Conservation (phyloP, 1,140 invertebrate genomes). For the Pachypsylla venusta region DNA sequence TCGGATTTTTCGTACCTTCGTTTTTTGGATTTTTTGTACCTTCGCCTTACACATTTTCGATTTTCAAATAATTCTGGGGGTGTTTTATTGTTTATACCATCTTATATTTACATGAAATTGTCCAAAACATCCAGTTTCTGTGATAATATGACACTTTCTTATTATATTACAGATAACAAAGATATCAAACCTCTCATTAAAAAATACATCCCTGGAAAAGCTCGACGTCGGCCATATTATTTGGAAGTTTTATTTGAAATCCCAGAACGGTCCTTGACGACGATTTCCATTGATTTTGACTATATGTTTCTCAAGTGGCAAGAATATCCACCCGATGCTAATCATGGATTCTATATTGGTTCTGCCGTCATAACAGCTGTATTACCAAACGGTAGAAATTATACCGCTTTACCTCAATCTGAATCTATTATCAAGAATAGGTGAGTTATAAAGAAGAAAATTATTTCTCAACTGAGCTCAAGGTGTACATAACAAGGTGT, state of each 20-base stretch:
- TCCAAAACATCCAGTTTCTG: too few species aligned
- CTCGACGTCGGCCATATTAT: conserved; percentile 68
- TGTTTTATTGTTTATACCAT: too few species aligned
- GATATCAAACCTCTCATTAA: conserved; percentile 31
- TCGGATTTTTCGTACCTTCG: too few species aligned
- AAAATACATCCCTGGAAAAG: conserved; percentile 65
- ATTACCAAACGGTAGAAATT: conserved; percentile 62
- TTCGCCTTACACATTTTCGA: too few species aligned
- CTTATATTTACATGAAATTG: too few species aligned
- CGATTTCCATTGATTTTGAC: conserved; percentile 79
- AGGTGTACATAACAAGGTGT: too few species aligned
- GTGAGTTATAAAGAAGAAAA: conserved; percentile 30
- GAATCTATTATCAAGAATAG: conserved; percentile 46
- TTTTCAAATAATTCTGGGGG: too few species aligned
- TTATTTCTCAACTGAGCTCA: too few species aligned
- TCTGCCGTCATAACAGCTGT: conserved; percentile 64
- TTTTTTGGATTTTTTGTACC: too few species aligned
- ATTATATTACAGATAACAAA: not conserved
- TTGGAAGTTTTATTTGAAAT: conserved; percentile 73
- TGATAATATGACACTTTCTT: too few species aligned
- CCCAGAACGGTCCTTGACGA: conserved; percentile 61
- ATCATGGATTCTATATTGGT: conserved; percentile 91
- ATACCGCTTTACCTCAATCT: conserved; percentile 55
- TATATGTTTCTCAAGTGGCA: conserved; percentile 94
- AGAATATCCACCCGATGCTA: conserved; percentile 97